Percentiles rank a stretch among this genome's conserved stretches.
These are phyloP conservation scores for Chymomyza procnemis DNA, from an alignment of 2,888 invertebrate genomes.

Conservation along the genomic window DNA sequence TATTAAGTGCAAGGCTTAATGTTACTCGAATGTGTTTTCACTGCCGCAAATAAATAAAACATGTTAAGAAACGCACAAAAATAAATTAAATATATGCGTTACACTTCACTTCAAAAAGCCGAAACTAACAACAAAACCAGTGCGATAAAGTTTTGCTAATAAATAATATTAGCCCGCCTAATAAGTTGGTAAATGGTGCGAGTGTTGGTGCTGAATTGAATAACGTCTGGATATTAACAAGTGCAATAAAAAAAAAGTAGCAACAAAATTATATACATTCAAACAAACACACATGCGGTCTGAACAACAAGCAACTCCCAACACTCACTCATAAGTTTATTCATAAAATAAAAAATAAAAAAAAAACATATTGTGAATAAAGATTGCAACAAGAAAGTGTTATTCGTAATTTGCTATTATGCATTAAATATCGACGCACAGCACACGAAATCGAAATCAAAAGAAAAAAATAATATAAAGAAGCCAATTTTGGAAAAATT, in stretches of 20 bases:
- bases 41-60: conserved; percentile 30
- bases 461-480: neutral
- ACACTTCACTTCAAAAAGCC: neutral
- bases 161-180: conserved; percentile 3
- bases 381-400: conserved; percentile 26
- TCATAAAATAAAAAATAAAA: neutral
- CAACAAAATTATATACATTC: neutral
- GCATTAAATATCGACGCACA: conserved; percentile 59
- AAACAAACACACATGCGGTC: neutral
- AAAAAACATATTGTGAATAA: conserved; percentile 33
- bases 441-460: conserved; percentile 36
- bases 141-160: neutral
- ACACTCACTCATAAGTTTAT: neutral
- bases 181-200: conserved; percentile 48
- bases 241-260: conserved; percentile 58
- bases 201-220: conserved; percentile 63
- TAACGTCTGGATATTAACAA: conserved; percentile 65
- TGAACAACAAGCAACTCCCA: too few species aligned
- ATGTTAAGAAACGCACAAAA: neutral
- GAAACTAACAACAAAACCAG: neutral
- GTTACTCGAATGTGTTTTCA: conserved; percentile 14
- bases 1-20: neutral
- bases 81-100: neutral
- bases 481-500: neutral
- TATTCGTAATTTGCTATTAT: conserved; percentile 59